phyloP scores from a whole-genome alignment of 2,888 invertebrate genomes.

The Lasioglossum oenotherae region DNA sequence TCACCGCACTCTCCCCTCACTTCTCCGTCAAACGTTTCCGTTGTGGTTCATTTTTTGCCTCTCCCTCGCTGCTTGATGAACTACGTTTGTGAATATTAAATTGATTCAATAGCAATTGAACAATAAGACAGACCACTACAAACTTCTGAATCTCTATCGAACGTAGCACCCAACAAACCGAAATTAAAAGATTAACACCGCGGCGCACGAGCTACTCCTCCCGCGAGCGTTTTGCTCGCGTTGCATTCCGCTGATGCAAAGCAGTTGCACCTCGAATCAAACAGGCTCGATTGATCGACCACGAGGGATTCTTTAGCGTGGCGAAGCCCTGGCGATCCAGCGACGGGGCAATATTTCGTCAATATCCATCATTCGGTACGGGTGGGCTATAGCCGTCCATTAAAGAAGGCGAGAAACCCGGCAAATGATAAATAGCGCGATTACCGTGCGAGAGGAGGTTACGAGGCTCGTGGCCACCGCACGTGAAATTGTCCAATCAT shows the following conservation, averaged over 20 bases:
- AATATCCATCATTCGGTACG: conserved; percentile 68
- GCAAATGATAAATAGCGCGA: conserved; percentile 82
- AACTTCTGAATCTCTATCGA: background rate
- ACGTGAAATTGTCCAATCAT: conserved; percentile 79
- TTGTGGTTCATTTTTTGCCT: conserved; percentile 4
- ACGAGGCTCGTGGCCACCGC: conserved; percentile 61
- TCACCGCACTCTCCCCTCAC: background rate
- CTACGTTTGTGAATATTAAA: background rate
- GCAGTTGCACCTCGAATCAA: conserved; percentile 12
- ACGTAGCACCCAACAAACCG: background rate
- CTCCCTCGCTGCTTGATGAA: background rate
- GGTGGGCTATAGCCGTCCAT: conserved; percentile 75
- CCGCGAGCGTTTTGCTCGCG: background rate
- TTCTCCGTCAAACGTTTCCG: conserved; percentile 12
- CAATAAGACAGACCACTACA: too few relatives aligned
- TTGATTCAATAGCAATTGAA: too few relatives aligned
- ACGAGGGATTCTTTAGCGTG: conserved; percentile 36
- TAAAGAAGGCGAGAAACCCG: conserved; percentile 75
- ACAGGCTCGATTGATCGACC: conserved; percentile 47
- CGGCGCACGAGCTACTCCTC: background rate
- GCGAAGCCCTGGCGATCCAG: conserved; percentile 23
- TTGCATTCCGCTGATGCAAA: conserved; percentile 3
- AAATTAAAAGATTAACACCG: background rate
- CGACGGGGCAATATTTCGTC: conserved; percentile 67
- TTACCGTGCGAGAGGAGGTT: conserved; percentile 73